Evolutionary conservation across 2,113 vertebrate species (phyloP).

Genomic region (Paratilapia polleni): DNA sequence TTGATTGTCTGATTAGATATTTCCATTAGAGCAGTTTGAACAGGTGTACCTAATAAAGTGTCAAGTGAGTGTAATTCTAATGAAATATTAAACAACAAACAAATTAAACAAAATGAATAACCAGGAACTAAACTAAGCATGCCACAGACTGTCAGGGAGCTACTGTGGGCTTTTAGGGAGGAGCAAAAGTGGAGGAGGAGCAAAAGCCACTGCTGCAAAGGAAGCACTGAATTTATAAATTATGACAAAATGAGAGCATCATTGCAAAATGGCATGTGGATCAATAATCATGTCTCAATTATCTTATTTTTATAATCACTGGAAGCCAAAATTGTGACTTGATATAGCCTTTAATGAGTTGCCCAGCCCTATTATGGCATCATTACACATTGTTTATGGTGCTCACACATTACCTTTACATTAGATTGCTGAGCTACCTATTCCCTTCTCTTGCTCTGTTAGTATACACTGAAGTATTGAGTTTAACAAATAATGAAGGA

Average conservation of each 20-base stretch:
- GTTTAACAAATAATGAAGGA: background rate
- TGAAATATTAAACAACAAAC: fast-evolving
- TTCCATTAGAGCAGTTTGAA: background rate
- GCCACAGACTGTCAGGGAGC: background rate
- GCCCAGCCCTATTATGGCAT: background rate
- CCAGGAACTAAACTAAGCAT: background rate
- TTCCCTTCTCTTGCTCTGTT: background rate
- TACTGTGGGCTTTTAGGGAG: too few relatives aligned
- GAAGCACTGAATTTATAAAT: background rate
- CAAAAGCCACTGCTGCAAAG: background rate
- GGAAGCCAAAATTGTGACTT: background rate
- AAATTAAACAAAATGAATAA: background rate
- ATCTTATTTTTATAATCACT: fast-evolving
- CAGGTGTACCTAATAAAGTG: background rate
- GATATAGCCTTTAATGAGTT: background rate
- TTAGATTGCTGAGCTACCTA: background rate
- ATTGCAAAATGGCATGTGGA: background rate
- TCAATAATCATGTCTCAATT: background rate
- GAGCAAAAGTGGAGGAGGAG: background rate
- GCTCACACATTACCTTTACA: background rate
- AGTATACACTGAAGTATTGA: background rate
- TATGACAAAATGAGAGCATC: background rate
- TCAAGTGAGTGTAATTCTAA: fast-evolving
- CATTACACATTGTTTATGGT: fast-evolving
- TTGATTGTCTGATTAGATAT: background rate